Percentiles rank a stretch among this genome's conserved stretches.
Conservation (phyloP, 1,140 invertebrate genomes). For the Drosophila melanica region DNA sequence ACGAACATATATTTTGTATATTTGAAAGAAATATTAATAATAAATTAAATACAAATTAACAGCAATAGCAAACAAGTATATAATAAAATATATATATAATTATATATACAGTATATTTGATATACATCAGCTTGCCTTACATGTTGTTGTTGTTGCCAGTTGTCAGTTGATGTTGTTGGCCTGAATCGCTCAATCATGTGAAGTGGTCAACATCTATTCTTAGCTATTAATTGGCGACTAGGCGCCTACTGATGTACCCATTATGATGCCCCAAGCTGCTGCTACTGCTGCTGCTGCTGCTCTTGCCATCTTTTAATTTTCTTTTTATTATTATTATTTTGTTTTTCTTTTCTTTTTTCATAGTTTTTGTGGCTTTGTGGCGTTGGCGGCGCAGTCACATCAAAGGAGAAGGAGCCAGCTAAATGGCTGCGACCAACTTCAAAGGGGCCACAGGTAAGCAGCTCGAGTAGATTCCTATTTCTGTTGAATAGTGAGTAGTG, state of each 20-base stretch:
- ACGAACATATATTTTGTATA: background rate
- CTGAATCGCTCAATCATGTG: conserved; percentile 78
- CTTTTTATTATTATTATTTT: background rate
- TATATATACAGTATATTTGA: background rate
- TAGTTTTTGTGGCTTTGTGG: conserved; percentile 1
- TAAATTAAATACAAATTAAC: too few relatives aligned
- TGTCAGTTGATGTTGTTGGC: conserved; percentile 49
- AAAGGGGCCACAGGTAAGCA: conserved; percentile 38
- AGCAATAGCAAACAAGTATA: too few relatives aligned
- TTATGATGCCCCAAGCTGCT: conserved; percentile 45
- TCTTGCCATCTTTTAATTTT: conserved; percentile 29
- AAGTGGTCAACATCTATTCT: conserved; percentile 67
- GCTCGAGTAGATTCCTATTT: background rate
- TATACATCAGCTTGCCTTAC: background rate
- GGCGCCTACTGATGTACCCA: conserved; percentile 65
- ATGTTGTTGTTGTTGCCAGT: conserved; percentile 14
- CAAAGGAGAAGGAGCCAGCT: conserved; percentile 35
- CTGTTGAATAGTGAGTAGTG: conserved; percentile 1
- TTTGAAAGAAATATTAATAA: too few relatives aligned
- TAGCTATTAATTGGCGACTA: conserved; percentile 62
- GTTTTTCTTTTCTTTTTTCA: too few relatives aligned
- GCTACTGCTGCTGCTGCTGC: background rate
- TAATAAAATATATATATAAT: background rate
- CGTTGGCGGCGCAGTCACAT: conserved; percentile 33
- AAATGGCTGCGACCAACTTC: conserved; percentile 27